These are phyloP conservation scores for Drosophila formosana DNA, from an alignment of 2,888 invertebrate species.

Conservation along the genomic window DNA sequence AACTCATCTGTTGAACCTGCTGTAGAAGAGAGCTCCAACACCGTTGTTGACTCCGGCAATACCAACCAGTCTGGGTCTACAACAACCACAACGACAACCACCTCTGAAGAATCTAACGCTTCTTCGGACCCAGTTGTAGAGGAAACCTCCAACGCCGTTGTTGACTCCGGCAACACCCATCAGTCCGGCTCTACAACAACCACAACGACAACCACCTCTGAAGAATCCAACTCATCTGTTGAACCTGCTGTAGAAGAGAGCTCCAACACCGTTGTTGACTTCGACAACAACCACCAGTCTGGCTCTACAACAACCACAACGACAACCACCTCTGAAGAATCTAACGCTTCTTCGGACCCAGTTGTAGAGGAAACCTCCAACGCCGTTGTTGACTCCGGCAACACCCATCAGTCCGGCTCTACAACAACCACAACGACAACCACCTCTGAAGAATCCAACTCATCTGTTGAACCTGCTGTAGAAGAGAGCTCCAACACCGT, in stretches of 20 bases:
- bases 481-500: not conserved
- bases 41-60: conserved; percentile 1
- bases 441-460: not conserved
- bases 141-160: not conserved
- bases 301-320: conserved; percentile 14
- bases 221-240: fast-evolving
- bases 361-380: not conserved
- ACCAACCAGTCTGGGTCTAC: conserved; percentile 7
- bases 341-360: not conserved
- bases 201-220: conserved; percentile 8
- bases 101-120: not conserved
- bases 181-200: conserved; percentile 23
- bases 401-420: conserved; percentile 1
- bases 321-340: not conserved
- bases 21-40: not conserved
- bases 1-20: not conserved
- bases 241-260: not conserved
- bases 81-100: conserved; percentile 14
- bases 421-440: conserved; percentile 6
- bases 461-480: not conserved
- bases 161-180: conserved; percentile 2
- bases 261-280: conserved; percentile 1
- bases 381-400: conserved; percentile 2
- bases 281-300: conserved; percentile 1
- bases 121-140: not conserved